Conservation (phyloP, 1,140 invertebrate genomes). For the Penaeus chinensis region DNA sequence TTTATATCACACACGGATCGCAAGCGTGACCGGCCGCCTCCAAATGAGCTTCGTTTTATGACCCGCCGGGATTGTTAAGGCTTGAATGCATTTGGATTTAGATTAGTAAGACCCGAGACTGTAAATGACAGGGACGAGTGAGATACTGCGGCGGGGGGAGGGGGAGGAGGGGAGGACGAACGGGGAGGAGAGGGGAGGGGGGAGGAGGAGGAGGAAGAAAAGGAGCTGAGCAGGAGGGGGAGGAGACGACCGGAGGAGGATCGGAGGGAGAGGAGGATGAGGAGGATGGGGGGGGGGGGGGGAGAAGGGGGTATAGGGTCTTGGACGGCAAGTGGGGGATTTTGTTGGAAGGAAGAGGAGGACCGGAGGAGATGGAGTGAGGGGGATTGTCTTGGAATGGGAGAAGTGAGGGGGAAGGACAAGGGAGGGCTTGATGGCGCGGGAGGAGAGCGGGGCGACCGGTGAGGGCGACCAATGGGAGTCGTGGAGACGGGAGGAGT, state of each 20-base stretch:
- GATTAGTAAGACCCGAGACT: conserved; percentile 56
- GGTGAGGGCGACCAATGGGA: not conserved
- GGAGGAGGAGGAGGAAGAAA: not conserved
- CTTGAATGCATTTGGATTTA: conserved; percentile 54
- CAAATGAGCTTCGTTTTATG: conserved; percentile 60
- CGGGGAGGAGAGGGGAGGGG: not conserved
- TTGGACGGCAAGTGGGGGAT: not conserved
- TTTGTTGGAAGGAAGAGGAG: not conserved
- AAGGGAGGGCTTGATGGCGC: not conserved
- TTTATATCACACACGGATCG: conserved; percentile 42
- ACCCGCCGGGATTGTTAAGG: conserved; percentile 45
- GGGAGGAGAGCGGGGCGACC: not conserved
- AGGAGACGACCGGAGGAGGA: not conserved
- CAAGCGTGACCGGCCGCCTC: conserved; percentile 47
- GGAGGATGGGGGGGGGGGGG: conserved; percentile 9
- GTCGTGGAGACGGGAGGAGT: no score
- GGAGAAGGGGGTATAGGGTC: conserved; percentile 8
- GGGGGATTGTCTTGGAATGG: not conserved
- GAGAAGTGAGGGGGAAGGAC: not conserved
- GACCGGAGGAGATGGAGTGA: not conserved
- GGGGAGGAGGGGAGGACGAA: not conserved
- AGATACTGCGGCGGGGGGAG: conserved; percentile 46
- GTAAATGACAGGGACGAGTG: conserved; percentile 54
- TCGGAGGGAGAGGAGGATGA: not conserved
- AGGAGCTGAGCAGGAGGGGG: not conserved